Evolutionary conservation across 1,140 invertebrate species (phyloP), one percentile per base, ranked within the genome.

Genomic region (Schlechtendalia chinensis): DNA sequence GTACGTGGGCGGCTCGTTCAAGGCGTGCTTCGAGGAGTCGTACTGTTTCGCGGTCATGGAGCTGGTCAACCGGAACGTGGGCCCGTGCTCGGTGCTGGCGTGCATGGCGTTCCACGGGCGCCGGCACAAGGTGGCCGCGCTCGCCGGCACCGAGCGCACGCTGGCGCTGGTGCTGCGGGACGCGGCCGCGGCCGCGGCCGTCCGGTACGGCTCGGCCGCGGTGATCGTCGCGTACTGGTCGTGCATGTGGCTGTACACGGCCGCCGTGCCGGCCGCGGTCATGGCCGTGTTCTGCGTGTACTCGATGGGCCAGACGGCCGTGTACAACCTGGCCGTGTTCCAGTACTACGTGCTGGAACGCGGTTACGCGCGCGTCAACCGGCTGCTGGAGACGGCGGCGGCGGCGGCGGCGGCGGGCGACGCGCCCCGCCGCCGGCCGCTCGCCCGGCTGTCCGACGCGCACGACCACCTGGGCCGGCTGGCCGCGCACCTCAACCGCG

Each of bases 21-120:
- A 4, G n/a, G 24, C 19, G 32, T 77, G 74, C 22, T 77, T 77
- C 32, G 22, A 45, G 8, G 74, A 77, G 32, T 77, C 74, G 29
- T 77, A 77, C n/a, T 77, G 74, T 24, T 59, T 77, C 16, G 53
- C 74, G n/a, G 12, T 77, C 19, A 59, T 77, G 32, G 74, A 77
- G 32, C 22, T 77, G 32, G 0, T 59, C 19, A 77, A 77, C 32
- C 53, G 74, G 14, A 77, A 77, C 54, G 3, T 77, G 0, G 74
- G 74, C 0, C 74, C 74, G 0, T 22, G 56, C n/a, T 45, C 56
- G 0, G 39, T 61, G 32, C 19, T 77, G 4, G 3, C 24, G 14
- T 58, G 74, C 14, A n/a, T 56, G 5, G 39, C 61, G 27, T 61
- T 77, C n/a, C 61, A 77, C 56, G 74, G 56, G 12, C 14, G 56